phyloP scores from a whole-genome alignment of 2,888 invertebrate genomes.

The Notocelia uddmanniana region DNA sequence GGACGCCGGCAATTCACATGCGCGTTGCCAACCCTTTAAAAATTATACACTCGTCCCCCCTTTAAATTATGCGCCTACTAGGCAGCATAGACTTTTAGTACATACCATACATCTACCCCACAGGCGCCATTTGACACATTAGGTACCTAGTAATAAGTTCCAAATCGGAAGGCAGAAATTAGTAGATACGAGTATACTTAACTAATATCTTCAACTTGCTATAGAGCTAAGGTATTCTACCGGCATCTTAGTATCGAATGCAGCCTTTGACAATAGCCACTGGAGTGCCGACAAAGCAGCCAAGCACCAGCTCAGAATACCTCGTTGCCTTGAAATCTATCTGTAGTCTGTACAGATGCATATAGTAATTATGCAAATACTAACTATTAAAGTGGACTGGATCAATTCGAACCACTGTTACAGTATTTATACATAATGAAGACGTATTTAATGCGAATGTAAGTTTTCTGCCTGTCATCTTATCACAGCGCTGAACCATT shows the following conservation, averaged over 20 bases:
- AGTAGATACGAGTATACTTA: no score
- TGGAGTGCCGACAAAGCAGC: constrained; percentile 39
- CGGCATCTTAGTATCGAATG: constrained; percentile 43
- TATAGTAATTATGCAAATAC: background rate
- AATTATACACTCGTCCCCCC: no score
- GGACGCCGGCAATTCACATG: no score
- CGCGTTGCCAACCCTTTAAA: no score
- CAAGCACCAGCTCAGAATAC: constrained; percentile 16
- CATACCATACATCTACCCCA: no score
- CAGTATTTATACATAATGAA: background rate
- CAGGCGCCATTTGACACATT: no score
- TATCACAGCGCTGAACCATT: background rate
- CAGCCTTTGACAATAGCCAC: constrained; percentile 41
- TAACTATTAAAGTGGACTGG: background rate
- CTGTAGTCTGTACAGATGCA: background rate
- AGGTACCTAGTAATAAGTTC: background rate
- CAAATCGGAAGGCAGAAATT: background rate
- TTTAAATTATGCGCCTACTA: no score
- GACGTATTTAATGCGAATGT: background rate
- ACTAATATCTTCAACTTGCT: background rate
- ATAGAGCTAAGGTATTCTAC: constrained; percentile 16
- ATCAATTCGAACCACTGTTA: background rate
- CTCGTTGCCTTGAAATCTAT: constrained; percentile 4
- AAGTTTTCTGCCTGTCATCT: background rate
- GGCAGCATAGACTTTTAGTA: no score